These are phyloP conservation scores for Hirtodrosophila histrioides DNA, from an alignment of 2,888 invertebrate genomes.

Conservation along the genomic window DNA sequence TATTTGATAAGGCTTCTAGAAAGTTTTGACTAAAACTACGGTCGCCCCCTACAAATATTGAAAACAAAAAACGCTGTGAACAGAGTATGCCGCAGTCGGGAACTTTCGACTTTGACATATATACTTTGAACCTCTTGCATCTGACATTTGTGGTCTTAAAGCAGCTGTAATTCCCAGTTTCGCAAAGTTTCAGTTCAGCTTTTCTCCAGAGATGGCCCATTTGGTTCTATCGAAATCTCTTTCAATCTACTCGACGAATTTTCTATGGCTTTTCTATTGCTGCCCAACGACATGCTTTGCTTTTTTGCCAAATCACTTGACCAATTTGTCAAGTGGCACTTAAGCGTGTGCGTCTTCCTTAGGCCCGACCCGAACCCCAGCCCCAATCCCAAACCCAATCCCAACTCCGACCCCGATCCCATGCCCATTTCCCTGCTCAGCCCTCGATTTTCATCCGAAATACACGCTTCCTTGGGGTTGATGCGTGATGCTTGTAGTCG, in stretches of 20 bases:
- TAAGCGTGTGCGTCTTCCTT: conserved; percentile 63
- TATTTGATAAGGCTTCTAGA: too few relatives aligned
- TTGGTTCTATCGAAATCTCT: conserved; percentile 6
- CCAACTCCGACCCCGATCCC: neutral
- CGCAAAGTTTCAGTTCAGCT: neutral
- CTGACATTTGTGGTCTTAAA: too few relatives aligned
- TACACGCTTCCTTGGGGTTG: conserved; percentile 46
- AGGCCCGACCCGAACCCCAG: conserved; percentile 1
- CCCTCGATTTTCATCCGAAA: conserved; percentile 11
- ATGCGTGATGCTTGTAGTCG: conserved; percentile 45
- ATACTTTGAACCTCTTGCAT: too few relatives aligned
- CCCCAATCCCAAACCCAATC: neutral
- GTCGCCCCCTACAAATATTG: too few relatives aligned
- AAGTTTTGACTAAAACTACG: too few relatives aligned
- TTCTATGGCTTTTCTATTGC: conserved; percentile 32
- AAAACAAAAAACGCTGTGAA: too few relatives aligned
- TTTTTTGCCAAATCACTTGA: conserved; percentile 83
- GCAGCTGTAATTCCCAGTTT: too few relatives aligned
- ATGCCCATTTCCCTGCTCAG: neutral
- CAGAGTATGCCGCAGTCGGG: too few relatives aligned
- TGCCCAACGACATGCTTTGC: conserved; percentile 17
- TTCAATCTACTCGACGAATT: conserved; percentile 15
- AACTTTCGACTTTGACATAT: too few relatives aligned
- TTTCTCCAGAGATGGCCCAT: neutral
- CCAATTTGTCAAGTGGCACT: conserved; percentile 83